Percentiles rank a stretch among this genome's conserved stretches.
Evolutionary conservation across 1,140 invertebrate species (phyloP).

Genomic region (Microplitis demolitor): DNA sequence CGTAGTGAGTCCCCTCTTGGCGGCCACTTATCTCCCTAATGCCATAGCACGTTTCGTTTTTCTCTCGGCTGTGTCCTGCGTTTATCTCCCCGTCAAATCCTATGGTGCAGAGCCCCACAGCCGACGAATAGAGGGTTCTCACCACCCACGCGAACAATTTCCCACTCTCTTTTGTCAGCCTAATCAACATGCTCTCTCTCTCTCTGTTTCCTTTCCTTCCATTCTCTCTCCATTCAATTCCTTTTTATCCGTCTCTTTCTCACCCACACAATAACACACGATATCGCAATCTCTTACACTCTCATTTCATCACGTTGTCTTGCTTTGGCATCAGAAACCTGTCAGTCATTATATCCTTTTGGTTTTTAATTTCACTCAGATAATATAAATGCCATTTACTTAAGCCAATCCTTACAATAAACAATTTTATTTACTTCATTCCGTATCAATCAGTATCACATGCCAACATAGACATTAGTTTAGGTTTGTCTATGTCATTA

Average conservation of each 20-base stretch:
- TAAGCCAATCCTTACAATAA: too few relatives aligned
- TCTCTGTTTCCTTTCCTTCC: background rate
- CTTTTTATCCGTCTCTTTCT: background rate
- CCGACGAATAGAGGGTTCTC: constrained; percentile 7
- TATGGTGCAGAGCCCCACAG: background rate
- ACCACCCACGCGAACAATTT: constrained; percentile 11
- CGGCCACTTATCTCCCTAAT: constrained; percentile 27
- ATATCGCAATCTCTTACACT: too few relatives aligned
- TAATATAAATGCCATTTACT: background rate
- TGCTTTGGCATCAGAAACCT: constrained; percentile 3
- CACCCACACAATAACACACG: background rate
- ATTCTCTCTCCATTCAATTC: background rate
- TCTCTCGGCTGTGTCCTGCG: constrained; percentile 14
- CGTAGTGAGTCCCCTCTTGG: background rate
- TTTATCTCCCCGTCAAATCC: constrained; percentile 20
- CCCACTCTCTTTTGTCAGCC: background rate
- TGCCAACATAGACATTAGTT: too few relatives aligned
- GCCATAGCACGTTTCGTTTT: constrained; percentile 22
- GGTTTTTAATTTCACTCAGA: background rate
- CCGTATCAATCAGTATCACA: too few relatives aligned
- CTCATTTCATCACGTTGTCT: background rate
- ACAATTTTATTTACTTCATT: too few relatives aligned
- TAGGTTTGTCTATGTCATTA: too few relatives aligned
- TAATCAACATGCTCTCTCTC: constrained; percentile 22
- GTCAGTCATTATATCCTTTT: constrained; percentile 19